Base-by-base conservation (phyloP, 2,888 invertebrate genomes). In the Synergus itoensis region DNA sequence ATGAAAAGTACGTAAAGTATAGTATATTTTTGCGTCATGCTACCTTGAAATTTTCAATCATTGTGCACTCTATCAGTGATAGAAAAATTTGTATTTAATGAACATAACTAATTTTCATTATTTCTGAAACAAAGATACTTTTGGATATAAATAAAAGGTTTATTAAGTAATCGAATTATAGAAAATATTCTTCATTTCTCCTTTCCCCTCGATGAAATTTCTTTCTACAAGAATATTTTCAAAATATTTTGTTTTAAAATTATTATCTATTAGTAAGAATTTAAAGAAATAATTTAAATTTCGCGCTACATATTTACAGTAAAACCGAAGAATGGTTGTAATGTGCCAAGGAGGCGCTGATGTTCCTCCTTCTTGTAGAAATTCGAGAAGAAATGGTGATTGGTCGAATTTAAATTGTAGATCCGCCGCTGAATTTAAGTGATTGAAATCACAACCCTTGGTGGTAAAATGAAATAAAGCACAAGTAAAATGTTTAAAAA, bases 81-180 rank as follows among this genome's bases (percentile, higher is more conserved):
- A 62, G 60, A 83, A 60, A 82, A 80, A 79, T 86, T 80, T 84
- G 73, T 77, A 40, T 76, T 57, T 79, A 18, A 57, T 57, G 9
- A 57, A 57, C 43, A 41, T 4, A 41, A 65, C 41, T 8, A 41
- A 40, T 9, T 41, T 18, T 40, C 8, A 41, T 36, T 43, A 18
- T 65, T 18, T n/a, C 41, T 65, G 12, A 65, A 65, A 4, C n/a
- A 41, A 41, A 43, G 12, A 65, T 43, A 65, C 41, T 65, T 65
- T 43, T 65, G 41, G 41, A 41, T 18, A 43, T 12, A 41, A 65
- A 65, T 65, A 65, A 65, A 65, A 41, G n/a, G 43, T 65, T 43
- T 43, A 57, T 57, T 18, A 57, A 18, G 57, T 18, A 18, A 57
- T 57, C 8, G 9, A 57, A 18, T 16, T 57, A 18, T 4, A 57